phyloP scores from a whole-genome alignment of 2,797 vertebrate species.

The Geotrypetes seraphini region DNA sequence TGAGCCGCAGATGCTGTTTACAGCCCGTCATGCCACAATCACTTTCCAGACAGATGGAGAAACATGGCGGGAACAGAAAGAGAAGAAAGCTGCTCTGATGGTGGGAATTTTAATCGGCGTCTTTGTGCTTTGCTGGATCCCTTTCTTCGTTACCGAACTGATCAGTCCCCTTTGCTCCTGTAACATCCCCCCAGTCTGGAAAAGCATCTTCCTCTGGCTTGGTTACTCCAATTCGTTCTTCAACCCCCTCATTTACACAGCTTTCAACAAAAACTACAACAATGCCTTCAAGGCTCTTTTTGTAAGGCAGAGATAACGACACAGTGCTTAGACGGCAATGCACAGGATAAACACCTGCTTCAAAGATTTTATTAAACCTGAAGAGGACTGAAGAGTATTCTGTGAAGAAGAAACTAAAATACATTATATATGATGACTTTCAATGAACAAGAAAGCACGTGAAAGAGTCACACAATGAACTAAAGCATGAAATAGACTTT shows the following conservation, averaged over 20 bases:
- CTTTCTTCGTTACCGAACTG: conserved; percentile 71
- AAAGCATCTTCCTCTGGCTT: conserved; percentile 74
- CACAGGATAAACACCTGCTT: not conserved
- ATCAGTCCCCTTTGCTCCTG: conserved; percentile 55
- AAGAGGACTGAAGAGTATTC: not conserved
- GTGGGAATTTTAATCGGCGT: conserved; percentile 71
- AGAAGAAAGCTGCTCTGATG: conserved; percentile 54
- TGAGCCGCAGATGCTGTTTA: conserved; percentile 42
- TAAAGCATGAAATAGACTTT: too few species aligned
- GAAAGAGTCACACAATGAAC: too few species aligned
- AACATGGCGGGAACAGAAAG: conserved; percentile 45
- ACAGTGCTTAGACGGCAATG: not conserved
- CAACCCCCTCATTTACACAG: conserved; percentile 77
- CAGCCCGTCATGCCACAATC: conserved; percentile 14
- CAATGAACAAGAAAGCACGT: too few species aligned
- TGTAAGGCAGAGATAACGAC: conserved; percentile 41
- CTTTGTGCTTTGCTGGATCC: conserved; percentile 76
- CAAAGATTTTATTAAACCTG: not conserved
- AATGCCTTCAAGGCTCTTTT: conserved; percentile 75
- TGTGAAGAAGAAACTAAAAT: too few species aligned
- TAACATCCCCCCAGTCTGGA: conserved; percentile 48
- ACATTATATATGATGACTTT: too few species aligned
- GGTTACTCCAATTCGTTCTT: conserved; percentile 83
- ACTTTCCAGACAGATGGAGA: conserved; percentile 38
- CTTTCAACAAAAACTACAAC: conserved; percentile 80